phyloP scores from a whole-genome alignment of 2,113 vertebrate genomes.

The Carassius auratus region DNA sequence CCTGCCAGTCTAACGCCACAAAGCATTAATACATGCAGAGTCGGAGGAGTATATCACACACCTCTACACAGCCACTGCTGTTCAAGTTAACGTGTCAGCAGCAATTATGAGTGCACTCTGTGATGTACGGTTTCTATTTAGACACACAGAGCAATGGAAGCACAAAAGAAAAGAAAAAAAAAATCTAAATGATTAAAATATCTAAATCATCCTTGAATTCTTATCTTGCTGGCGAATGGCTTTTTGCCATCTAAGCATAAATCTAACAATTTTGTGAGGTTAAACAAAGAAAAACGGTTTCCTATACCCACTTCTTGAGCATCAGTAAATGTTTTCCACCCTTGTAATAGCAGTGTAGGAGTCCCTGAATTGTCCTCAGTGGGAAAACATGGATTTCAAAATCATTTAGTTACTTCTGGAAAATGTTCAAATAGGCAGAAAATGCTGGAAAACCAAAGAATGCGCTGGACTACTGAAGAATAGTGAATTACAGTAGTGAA shows the following conservation, averaged over 20 bases:
- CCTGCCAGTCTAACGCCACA: slow-evolving; percentile 54
- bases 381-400: background rate
- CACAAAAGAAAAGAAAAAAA: background rate
- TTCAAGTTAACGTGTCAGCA: slow-evolving; percentile 32
- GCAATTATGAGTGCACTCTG: background rate
- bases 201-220: background rate
- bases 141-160: too few relatives aligned
- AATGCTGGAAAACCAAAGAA: background rate
- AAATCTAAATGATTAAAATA: too few relatives aligned
- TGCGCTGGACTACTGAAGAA: background rate
- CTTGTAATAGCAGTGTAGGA: background rate
- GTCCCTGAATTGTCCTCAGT: background rate
- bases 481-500: background rate
- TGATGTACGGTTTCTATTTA: background rate
- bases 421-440: background rate
- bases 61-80: slow-evolving; percentile 43
- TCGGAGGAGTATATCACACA: slow-evolving; percentile 37
- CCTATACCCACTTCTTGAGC: background rate
- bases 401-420: background rate
- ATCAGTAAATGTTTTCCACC: background rate
- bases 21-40: slow-evolving; percentile 45
- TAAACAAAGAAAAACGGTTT: background rate
- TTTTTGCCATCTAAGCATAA: background rate
- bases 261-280: background rate
- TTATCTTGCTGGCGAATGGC: background rate